phyloP scores from a whole-genome alignment of 2,888 invertebrate genomes.

The Agonopterix heracliana region DNA sequence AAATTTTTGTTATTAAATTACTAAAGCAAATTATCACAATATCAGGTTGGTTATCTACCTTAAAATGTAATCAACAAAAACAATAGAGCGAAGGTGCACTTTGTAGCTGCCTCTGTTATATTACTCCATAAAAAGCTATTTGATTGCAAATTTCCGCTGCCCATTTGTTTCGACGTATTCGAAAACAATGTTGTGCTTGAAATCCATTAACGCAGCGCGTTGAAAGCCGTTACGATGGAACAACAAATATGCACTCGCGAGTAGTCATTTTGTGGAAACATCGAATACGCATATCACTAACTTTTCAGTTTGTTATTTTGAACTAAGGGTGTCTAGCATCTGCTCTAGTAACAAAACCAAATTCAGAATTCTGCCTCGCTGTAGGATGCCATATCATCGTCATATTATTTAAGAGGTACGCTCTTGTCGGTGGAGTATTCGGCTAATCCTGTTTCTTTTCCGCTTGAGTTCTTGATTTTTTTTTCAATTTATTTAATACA shows the following conservation, averaged over 20 bases:
- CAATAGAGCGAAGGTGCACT: neutral
- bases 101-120: neutral
- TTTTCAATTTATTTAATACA: too few species aligned
- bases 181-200: conserved; percentile 63
- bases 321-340: neutral
- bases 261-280: conserved; percentile 9
- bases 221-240: conserved; percentile 43
- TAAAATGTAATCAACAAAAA: too few species aligned
- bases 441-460: too few species aligned
- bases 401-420: too few species aligned
- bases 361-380: too few species aligned
- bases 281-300: conserved; percentile 14
- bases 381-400: too few species aligned
- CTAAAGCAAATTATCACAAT: too few species aligned
- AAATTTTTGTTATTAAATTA: too few species aligned
- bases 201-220: conserved; percentile 56
- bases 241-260: conserved; percentile 46
- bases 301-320: conserved; percentile 3
- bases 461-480: too few species aligned
- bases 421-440: too few species aligned
- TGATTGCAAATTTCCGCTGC: conserved; percentile 38
- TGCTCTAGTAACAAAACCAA: too few species aligned
- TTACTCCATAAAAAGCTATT: conserved; percentile 33
- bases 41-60: too few species aligned
- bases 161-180: conserved; percentile 46